Evolutionary conservation across 2,888 invertebrate genomes (phyloP).

Genomic region (Kryphioiulus occultus): DNA sequence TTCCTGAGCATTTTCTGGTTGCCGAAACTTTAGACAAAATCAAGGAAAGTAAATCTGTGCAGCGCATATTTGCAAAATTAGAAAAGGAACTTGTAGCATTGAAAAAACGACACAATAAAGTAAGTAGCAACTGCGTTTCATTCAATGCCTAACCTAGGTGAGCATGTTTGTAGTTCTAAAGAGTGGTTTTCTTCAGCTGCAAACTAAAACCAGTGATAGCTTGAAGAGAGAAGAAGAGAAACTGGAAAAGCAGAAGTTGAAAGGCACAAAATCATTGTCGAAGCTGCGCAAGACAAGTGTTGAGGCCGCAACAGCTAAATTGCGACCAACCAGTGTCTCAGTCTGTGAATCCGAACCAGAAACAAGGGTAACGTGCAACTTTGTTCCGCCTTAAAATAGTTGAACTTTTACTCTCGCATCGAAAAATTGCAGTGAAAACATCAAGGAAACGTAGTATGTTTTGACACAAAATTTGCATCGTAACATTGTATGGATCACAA

Average conservation of each 20-base stretch:
- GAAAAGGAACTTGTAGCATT: slow-evolving; percentile 87
- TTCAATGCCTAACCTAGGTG: background rate
- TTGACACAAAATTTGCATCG: too few species aligned
- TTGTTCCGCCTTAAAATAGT: slow-evolving; percentile 41
- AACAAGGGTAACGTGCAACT: slow-evolving; percentile 54
- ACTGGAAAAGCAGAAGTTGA: slow-evolving; percentile 47
- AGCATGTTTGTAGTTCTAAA: background rate
- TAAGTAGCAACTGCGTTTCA: slow-evolving; percentile 54
- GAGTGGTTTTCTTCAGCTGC: slow-evolving; percentile 50
- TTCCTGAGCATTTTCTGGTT: slow-evolving; percentile 68
- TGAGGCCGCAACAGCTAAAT: background rate
- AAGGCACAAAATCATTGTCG: background rate
- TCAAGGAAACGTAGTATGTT: too few species aligned
- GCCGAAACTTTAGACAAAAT: slow-evolving; percentile 82
- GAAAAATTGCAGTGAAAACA: too few species aligned
- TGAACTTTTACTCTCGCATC: too few species aligned
- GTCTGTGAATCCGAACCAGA: slow-evolving; percentile 55
- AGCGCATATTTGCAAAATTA: slow-evolving; percentile 81
- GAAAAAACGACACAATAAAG: slow-evolving; percentile 66
- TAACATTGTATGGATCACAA: too few species aligned
- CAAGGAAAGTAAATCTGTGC: slow-evolving; percentile 80
- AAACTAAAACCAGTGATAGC: slow-evolving; percentile 56
- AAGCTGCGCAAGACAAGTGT: slow-evolving; percentile 49
- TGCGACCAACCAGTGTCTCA: background rate
- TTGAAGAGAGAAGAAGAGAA: slow-evolving; percentile 53